Base-by-base conservation (phyloP, 2,888 invertebrate species). In the Agrochola litura region DNA sequence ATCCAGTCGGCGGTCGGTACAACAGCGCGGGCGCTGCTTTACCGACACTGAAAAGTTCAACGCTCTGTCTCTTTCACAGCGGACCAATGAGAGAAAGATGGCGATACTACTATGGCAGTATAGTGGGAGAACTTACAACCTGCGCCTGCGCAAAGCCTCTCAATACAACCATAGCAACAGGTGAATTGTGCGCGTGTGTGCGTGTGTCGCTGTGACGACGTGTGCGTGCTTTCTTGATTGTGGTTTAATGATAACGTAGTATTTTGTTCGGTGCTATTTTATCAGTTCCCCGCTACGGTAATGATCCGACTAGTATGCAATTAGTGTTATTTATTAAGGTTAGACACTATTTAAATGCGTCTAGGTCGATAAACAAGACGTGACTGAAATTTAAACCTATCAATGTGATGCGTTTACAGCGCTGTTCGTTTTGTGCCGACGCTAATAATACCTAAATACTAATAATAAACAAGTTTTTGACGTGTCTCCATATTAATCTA, bases 1-100 rank as follows among this genome's bases (percentile, higher is more conserved):
- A 95, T 96, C 96, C 95, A 95, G 94, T 95, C 95, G 93, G 89
- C 89, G 78, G 95, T 96, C 95, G 96, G 92, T 94, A 94, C 91
- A 94, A 91, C 95, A 94, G 95, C 78, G 81, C 90, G 67, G 70
- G 86, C 82, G 88, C 95, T 93, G 94, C 91, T 94, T 96, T 95
- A 94, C 94, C 96, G 95, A 95, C 94, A 87, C 86, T 86, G 84
- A 89, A 88, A 88, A 88, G 88, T 87, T 88, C 83, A 85, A 85
- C 82, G 83, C 81, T 81, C 87, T 82, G 79, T 93, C 95, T 89
- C 94, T 82, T 82, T 95, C 92, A 81, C 73, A 78, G 86, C 22
- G 71, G 60, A 43, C 58, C 63, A 30, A 75, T 60, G 65, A 81
- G 91, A 95, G 81, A 82, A 91, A 86, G 94, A 95, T 77, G 77